phyloP scores from a whole-genome alignment of 2,888 invertebrate species.

The Agrochola litura region DNA sequence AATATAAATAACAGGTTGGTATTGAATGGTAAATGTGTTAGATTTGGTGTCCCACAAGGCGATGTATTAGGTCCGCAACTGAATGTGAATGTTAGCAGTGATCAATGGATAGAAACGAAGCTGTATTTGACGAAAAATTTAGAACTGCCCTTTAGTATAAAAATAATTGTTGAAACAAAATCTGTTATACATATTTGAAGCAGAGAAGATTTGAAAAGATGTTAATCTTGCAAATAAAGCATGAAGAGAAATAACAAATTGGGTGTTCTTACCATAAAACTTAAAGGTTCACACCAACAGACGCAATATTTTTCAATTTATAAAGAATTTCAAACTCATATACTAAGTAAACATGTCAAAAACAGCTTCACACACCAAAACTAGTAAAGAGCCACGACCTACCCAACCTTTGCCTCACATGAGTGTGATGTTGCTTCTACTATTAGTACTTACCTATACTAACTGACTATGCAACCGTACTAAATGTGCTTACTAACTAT shows the following conservation, averaged over 20 bases:
- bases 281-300: not conserved
- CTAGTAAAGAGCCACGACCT: constrained; percentile 69
- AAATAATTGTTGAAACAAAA: not conserved
- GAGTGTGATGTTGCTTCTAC: constrained; percentile 76
- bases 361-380: constrained; percentile 69
- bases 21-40: constrained; percentile 69
- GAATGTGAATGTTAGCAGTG: constrained; percentile 69
- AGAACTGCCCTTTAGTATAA: not conserved
- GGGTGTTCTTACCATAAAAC: not conserved
- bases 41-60: constrained; percentile 77
- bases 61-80: constrained; percentile 69
- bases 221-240: not conserved
- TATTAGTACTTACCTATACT: constrained; percentile 69
- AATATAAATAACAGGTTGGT: constrained; percentile 51
- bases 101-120: constrained; percentile 62
- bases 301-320: not conserved
- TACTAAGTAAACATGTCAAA: constrained; percentile 60
- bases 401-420: constrained; percentile 74
- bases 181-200: not conserved
- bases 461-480: constrained; percentile 68
- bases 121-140: constrained; percentile 62
- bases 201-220: not conserved
- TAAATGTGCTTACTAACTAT: constrained; percentile 72
- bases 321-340: not conserved
- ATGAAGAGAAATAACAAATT: not conserved